These are phyloP conservation scores for Drosophila seguyi DNA, from an alignment of 1,140 invertebrate species.

Conservation along the genomic window DNA sequence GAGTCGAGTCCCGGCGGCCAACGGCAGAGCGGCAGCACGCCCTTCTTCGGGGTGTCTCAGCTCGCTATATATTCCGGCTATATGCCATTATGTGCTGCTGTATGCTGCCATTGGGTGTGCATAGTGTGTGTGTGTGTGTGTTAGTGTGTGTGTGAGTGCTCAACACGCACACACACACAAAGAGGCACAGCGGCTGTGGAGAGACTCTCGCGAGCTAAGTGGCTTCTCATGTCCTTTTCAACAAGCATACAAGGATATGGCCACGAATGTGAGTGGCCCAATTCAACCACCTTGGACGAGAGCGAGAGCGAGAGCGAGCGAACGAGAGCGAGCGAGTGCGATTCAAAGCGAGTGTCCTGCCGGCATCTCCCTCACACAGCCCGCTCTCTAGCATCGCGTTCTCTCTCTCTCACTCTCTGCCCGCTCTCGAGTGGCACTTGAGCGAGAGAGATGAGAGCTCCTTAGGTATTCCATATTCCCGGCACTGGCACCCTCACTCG, in stretches of 20 bases:
- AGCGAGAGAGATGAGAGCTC: conserved; percentile 42
- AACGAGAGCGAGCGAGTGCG: conserved; percentile 14
- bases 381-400: background rate
- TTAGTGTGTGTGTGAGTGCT: too few relatives aligned
- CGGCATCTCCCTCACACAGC: conserved; percentile 34
- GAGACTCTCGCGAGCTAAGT: conserved; percentile 80
- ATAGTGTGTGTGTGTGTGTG: too few relatives aligned
- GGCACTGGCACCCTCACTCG: conserved; percentile 5
- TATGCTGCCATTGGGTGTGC: conserved; percentile 69
- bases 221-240: conserved; percentile 85
- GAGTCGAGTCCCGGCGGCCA: conserved; percentile 34
- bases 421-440: conserved; percentile 70
- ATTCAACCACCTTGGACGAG: conserved; percentile 59
- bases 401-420: conserved; percentile 1
- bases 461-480: conserved; percentile 3
- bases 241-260: conserved; percentile 61
- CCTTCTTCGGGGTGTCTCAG: conserved; percentile 33
- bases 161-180: conserved; percentile 35
- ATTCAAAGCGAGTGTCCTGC: conserved; percentile 33
- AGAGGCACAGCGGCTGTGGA: conserved; percentile 25
- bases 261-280: conserved; percentile 61
- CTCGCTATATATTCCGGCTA: background rate
- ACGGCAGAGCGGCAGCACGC: conserved; percentile 77
- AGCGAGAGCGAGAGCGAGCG: conserved; percentile 7
- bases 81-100: conserved; percentile 42